Base-by-base conservation (phyloP, 2,797 vertebrate genomes). In the Ptychadena robeensis region DNA sequence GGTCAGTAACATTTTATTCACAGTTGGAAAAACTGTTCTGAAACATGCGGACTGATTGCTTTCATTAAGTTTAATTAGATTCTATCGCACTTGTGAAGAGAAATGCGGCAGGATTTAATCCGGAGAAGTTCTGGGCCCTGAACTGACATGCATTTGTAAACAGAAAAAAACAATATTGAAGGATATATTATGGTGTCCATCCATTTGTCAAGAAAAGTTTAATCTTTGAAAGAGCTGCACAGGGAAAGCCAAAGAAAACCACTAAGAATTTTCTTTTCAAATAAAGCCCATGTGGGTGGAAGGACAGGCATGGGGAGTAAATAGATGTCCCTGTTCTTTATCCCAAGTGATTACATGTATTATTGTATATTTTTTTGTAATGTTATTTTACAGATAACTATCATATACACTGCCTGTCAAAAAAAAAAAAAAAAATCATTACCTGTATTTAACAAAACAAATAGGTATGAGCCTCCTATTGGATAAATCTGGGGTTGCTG, bases 61-160 rank as follows among this genome's bases (percentile, higher is more conserved):
- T 93, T 92, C 89, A 90, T 92, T 90, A 92, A 37, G 27, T 91
- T 92, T 92, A 92, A 93, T 92, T 91, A 87, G 83, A 90, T 91
- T 90, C 85, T 83, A 88, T 86, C 69, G 79, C 87, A 89, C 87
- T 91, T 91, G 74, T 87, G 86, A 88, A 86, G 87, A 86, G 85
- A 90, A 82, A 74, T 88, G 73, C 90, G 87, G 88, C 79, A 83
- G 65, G 86, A 82, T 89, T 91, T 91, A 90, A 89, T 88, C 89
- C 85, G 74, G 82, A 89, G 86, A 79, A 82, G 87, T 44, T 85
- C 82, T 89, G 85, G 85, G 80, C 89, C 86, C 81, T 73, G 59
- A 76, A 72, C 69, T 72, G 57, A 78, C 68, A 83, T 31, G 35
- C 59, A 57, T 78, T 66, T 70, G 81, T 83, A 83, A 78, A 83